These are phyloP conservation scores for Chamaedrilus cognettii DNA, from an alignment of 2,888 invertebrate species.

Conservation along the genomic window DNA sequence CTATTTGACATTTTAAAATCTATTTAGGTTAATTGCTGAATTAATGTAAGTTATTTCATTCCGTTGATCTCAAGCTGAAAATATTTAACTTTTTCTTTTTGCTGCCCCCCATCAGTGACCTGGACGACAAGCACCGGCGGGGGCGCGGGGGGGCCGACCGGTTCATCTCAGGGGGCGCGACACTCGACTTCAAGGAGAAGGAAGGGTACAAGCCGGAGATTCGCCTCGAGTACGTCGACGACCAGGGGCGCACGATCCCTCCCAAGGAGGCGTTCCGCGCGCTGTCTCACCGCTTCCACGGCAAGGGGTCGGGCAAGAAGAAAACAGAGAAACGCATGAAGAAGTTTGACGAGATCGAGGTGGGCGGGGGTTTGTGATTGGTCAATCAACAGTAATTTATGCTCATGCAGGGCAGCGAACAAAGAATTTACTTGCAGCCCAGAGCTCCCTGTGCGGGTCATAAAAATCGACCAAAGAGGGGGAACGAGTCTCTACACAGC, in stretches of 20 bases:
- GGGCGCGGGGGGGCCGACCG: constrained; percentile 55
- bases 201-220: constrained; percentile 88
- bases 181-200: constrained; percentile 90
- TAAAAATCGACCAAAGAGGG: too few species aligned
- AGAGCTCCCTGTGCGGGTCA: too few species aligned
- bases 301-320: constrained; percentile 98
- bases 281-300: constrained; percentile 98
- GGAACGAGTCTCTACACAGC: too few species aligned
- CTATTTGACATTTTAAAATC: too few species aligned
- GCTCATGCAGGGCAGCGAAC: too few species aligned
- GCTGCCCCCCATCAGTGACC: constrained; percentile 55
- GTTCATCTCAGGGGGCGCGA: constrained; percentile 70
- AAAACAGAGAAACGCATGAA: constrained; percentile 95
- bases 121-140: constrained; percentile 56
- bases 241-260: constrained; percentile 87
- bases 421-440: too few species aligned
- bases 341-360: constrained; percentile 90
- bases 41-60: too few species aligned
- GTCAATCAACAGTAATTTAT: too few species aligned
- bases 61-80: too few species aligned
- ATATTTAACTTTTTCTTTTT: too few species aligned
- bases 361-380: too few species aligned
- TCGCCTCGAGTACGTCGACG: constrained; percentile 96
- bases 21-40: too few species aligned
- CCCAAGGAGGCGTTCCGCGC: constrained; percentile 95